Evolutionary conservation across 2,888 invertebrate genomes (phyloP).

Genomic region (Helicoverpa assulta): DNA sequence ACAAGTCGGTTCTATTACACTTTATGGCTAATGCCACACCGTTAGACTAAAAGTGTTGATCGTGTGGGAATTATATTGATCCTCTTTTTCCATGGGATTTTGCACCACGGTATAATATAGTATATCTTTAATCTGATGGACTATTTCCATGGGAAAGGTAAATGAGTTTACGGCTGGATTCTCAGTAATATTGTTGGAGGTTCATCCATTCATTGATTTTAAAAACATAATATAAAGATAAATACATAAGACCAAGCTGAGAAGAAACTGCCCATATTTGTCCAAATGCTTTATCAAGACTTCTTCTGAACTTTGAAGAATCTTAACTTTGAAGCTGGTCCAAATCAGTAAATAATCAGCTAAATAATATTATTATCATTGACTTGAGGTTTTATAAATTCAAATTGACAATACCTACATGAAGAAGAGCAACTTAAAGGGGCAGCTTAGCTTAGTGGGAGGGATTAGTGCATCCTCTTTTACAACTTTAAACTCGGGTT

Average conservation of each 20-base stretch:
- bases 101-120: background rate
- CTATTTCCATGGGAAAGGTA: background rate
- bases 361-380: background rate
- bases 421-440: background rate
- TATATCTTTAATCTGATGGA: no score
- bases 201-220: no score
- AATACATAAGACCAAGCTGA: no score
- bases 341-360: background rate
- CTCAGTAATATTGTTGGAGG: no score
- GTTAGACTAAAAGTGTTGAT: constrained; percentile 41
- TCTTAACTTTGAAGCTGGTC: background rate
- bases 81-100: constrained; percentile 12
- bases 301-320: no score
- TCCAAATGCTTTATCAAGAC: background rate
- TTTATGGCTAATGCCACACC: constrained; percentile 43
- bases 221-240: no score
- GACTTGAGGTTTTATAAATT: background rate
- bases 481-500: constrained; percentile 21
- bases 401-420: background rate
- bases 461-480: background rate
- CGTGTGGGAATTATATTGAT: constrained; percentile 23
- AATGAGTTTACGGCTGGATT: no score
- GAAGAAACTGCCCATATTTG: background rate
- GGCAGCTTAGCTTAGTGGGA: background rate
- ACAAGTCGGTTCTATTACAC: constrained; percentile 45